Evolutionary conservation across 2,113 vertebrate genomes (phyloP).

Genomic region (Chiloscyllium plagiosum): DNA sequence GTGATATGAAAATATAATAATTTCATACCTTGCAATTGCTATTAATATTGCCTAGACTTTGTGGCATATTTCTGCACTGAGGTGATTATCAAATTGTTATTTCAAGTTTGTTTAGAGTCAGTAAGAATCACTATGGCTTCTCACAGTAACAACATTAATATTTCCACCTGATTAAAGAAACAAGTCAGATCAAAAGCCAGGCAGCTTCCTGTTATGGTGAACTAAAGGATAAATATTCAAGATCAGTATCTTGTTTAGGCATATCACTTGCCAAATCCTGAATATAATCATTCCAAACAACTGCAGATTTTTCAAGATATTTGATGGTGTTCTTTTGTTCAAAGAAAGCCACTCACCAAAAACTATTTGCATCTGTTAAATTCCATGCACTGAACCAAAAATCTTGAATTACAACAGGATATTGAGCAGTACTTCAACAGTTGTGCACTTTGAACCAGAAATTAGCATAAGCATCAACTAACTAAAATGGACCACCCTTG

Average conservation of each 20-base stretch:
- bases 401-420: background rate
- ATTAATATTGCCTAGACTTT: background rate
- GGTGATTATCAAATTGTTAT: slow-evolving; percentile 3
- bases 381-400: background rate
- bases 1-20: background rate
- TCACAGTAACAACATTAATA: slow-evolving; percentile 11
- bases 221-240: background rate
- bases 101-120: background rate
- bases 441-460: slow-evolving; percentile 24
- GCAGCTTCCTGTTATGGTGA: background rate
- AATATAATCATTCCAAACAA: background rate
- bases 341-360: background rate
- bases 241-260: background rate
- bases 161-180: background rate
- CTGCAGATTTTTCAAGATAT: slow-evolving; percentile 9
- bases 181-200: background rate
- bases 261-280: background rate
- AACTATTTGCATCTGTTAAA: background rate
- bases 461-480: background rate
- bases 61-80: background rate
- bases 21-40: background rate
- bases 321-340: background rate
- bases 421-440: background rate
- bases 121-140: background rate
- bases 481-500: background rate